Base-by-base conservation (phyloP, 2,888 invertebrate genomes). In the Phytoseiulus persimilis region DNA sequence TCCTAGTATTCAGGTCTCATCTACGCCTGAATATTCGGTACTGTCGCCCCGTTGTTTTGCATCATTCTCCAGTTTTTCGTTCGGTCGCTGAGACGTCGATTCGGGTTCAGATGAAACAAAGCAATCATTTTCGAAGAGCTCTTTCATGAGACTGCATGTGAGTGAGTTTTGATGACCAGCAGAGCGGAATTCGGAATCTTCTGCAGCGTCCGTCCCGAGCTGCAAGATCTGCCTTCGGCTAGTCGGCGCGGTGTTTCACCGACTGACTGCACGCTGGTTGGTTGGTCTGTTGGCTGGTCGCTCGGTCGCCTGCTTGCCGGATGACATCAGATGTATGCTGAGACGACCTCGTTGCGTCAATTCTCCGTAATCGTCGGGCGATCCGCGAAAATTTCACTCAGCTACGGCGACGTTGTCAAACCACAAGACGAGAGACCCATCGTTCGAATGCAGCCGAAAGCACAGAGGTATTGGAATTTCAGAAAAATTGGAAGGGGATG, bases 261-360 rank as follows among this genome's bases (percentile, higher is more conserved):
- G 28, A 23, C 65, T 65, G 65, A 65, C 14, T 28, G n/a, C n/a
- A n/a, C n/a, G n/a, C n/a, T n/a, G n/a, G n/a, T n/a, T n/a, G n/a
- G n/a, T n/a, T n/a, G 18, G 65, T 65, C 18, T 2, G 14, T 65
- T 23, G 65, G 5, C 18, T 23, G 65, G 5, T 65, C 65, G 65
- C 11, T 65, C 65, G 65, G 65, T 65, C 65, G 65, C 65, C 65
- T 65, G 65, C 65, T 65, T 65, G 65, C 23, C 18, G 18, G 65
- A 65, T 65, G 65, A 65, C 65, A 65, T 65, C 65, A 65, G 65
- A 65, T 28, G 65, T 65, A 65, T 65, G 65, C 28, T 28, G 65
- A 65, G 65, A 65, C 65, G 65, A 65, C 65, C 65, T 65, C 65
- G 65, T 65, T 65, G 65, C 65, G 65, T 65, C 65, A 65, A 65